Conservation (phyloP, 2,888 invertebrate species). For the Ommatoiulus sabulosus region DNA sequence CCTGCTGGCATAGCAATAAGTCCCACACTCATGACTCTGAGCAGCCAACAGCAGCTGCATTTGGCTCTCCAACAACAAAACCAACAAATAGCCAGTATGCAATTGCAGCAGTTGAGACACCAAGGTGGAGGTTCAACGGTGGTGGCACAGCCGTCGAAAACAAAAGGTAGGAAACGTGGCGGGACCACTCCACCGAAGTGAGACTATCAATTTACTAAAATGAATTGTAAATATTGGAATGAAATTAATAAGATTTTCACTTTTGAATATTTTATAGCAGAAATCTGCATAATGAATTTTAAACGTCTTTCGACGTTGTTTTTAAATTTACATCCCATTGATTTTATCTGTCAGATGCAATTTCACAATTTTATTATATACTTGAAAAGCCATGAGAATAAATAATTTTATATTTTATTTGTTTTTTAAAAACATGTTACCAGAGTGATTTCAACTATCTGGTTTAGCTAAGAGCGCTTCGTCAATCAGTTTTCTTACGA, state of each 20-base stretch:
- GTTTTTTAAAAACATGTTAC: not conserved
- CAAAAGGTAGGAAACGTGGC: slow-evolving; percentile 46
- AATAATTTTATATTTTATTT: not conserved
- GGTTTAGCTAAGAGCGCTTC: slow-evolving; percentile 15
- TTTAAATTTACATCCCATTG: not conserved
- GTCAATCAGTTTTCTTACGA: slow-evolving; percentile 8
- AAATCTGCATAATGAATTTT: no score
- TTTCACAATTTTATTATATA: slow-evolving; percentile 1
- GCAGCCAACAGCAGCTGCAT: slow-evolving; percentile 39
- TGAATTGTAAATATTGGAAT: no score
- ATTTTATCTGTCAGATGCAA: not conserved
- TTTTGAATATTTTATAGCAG: no score
- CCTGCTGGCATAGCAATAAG: not conserved
- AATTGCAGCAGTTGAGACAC: slow-evolving; percentile 50
- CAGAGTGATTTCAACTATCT: not conserved
- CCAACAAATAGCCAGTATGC: slow-evolving; percentile 29
- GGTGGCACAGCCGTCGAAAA: not conserved
- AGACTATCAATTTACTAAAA: no score
- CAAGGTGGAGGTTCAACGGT: not conserved
- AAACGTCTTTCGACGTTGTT: not conserved
- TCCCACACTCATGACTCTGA: slow-evolving; percentile 45
- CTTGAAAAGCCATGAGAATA: not conserved
- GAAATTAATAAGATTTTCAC: no score
- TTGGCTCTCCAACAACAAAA: slow-evolving; percentile 46
- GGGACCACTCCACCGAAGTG: slow-evolving; percentile 38